Conservation (phyloP, 53 echinoderm and acorn worm genomes). For the Hippasteria phrygiana region DNA sequence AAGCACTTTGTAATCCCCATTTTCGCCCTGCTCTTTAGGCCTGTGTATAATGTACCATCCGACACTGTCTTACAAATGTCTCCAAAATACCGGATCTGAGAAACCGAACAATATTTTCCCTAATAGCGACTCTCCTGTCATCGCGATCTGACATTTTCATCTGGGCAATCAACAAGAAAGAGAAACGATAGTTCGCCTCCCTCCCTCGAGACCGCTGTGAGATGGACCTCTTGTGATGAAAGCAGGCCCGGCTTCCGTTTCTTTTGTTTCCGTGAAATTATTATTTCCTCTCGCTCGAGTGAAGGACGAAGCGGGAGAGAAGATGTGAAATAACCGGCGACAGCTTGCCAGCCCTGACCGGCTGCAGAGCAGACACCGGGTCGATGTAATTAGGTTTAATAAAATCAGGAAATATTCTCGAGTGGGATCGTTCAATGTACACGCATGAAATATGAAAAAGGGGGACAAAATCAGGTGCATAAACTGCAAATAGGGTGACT, state of each 20-base stretch:
- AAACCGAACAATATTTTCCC: no score
- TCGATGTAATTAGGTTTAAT: conserved; percentile 25
- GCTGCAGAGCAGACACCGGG: conserved; percentile 8
- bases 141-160: not conserved
- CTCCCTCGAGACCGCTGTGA: not conserved
- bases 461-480: not conserved
- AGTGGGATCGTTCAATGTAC: not conserved
- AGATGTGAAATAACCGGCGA: conserved; percentile 15
- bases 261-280: conserved; percentile 23
- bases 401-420: conserved; percentile 12
- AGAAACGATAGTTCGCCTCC: not conserved
- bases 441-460: not conserved
- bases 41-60: no score
- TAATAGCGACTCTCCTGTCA: no score
- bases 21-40: no score
- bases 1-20: no score
- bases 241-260: not conserved
- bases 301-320: conserved; percentile 20
- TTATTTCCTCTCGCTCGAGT: conserved; percentile 24
- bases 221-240: not conserved
- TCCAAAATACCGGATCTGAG: no score
- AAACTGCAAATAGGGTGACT: not conserved
- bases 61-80: no score
- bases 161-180: not conserved
- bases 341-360: not conserved